Base-by-base conservation (phyloP, 1,140 invertebrate species). In the Grapholita molesta region DNA sequence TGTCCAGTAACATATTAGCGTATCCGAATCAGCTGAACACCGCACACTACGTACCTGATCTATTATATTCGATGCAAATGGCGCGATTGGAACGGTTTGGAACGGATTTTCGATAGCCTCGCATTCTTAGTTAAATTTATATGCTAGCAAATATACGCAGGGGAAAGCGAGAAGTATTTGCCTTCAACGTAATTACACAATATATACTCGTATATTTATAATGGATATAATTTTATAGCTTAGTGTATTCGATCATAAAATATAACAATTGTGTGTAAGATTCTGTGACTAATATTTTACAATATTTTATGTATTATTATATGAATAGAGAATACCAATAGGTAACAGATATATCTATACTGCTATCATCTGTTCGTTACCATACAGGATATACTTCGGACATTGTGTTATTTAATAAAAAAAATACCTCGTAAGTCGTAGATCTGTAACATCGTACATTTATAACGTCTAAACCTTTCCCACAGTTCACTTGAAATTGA, bases 1-100 rank as follows among this genome's bases (percentile, higher is more conserved):
- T 83, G 82, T 85, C 81, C 85, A 84, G 83, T 86, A 85, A 88
- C 87, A 83, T 88, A 89, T 88, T 86, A 79, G 77, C 81, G 78
- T 79, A 82, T 84, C 82, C 74, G 86, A 89, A 88, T 83, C 82
- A 77, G 75, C 78, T 48, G 42, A 48, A 21, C 42, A 48, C 42
- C 42, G 42, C 42, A 21, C 21, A 48, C 42, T 48, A 48, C 21
- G 42, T 48, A 48, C 12, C 42, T 48, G 9, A 48, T 61, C 24
- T 61, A 61, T 28, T 55, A 28, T 61, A 7, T 61, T 28, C 24
- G 25, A 61, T 61, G 25, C 55, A 30, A n/a, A 28, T 61, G 32
- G n/a, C n/a, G 55, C 55, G 24, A 30, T 24, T 25, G 53, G 24
- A 15, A 30, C 24, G n/a, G 25, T 15, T 61, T 15, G 24, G 24